Percentiles rank a stretch among this genome's conserved stretches.
phyloP scores from a whole-genome alignment of 2,888 invertebrate species.

The Exocentrus adspersus region DNA sequence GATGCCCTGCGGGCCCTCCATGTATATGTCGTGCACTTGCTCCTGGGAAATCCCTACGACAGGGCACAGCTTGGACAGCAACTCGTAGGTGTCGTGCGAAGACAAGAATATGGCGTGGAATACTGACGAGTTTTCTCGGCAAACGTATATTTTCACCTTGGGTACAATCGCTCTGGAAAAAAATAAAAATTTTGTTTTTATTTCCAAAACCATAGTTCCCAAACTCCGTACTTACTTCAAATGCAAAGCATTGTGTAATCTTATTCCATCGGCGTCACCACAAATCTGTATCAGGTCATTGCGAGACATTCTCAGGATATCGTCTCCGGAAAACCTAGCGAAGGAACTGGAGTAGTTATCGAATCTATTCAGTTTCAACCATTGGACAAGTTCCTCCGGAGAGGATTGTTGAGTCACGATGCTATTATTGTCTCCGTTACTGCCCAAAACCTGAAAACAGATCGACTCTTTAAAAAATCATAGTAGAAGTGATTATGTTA shows the following conservation, averaged over 20 bases:
- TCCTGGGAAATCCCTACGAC: conserved; percentile 66
- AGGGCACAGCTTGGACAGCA: conserved; percentile 72
- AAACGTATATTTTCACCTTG: conserved; percentile 85
- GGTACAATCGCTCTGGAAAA: conserved; percentile 73
- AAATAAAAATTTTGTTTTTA: conserved; percentile 14
- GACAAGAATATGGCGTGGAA: conserved; percentile 87
- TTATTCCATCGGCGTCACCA: conserved; percentile 92
- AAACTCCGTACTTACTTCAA: conserved; percentile 77
- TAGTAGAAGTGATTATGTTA: no score
- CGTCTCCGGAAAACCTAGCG: conserved; percentile 87
- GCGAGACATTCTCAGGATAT: conserved; percentile 87
- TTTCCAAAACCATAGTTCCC: background rate
- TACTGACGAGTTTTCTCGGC: conserved; percentile 72
- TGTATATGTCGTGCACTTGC: conserved; percentile 69
- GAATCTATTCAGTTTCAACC: conserved; percentile 85
- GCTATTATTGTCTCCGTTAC: conserved; percentile 14
- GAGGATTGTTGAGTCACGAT: conserved; percentile 74
- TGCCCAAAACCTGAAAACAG: conserved; percentile 6
- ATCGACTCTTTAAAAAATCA: background rate
- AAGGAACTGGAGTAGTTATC: conserved; percentile 80
- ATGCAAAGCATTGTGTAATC: conserved; percentile 89
- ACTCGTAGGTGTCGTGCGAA: conserved; percentile 72
- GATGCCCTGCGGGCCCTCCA: conserved; percentile 86
- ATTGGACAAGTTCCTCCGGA: conserved; percentile 77
- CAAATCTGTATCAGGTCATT: conserved; percentile 95